These are phyloP conservation scores for Typhlomys cinereus DNA, from an alignment of 2,113 vertebrate genomes.

Conservation along the genomic window DNA sequence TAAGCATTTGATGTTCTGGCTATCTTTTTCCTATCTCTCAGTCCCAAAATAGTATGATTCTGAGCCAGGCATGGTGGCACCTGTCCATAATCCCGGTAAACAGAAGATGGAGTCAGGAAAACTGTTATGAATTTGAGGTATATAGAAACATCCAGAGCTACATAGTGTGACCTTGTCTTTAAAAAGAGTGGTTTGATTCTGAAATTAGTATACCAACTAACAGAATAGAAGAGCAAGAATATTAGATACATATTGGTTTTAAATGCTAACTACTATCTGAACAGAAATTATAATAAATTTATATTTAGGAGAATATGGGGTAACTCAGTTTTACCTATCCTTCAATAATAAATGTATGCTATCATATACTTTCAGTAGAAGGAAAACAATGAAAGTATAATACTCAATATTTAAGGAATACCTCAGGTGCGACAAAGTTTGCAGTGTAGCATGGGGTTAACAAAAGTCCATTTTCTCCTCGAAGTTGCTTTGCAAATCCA, in stretches of 20 bases:
- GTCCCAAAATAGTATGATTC: conserved; percentile 27
- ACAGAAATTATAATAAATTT: conserved; percentile 43
- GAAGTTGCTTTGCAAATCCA: conserved; percentile 97
- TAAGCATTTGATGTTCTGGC: background rate
- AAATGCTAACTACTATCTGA: background rate
- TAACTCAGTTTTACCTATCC: conserved; percentile 4
- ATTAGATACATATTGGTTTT: conserved; percentile 11
- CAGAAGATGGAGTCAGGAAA: background rate
- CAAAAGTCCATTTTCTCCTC: conserved; percentile 96
- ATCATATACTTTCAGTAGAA: conserved; percentile 39
- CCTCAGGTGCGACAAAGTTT: conserved; percentile 99
- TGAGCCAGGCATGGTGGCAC: background rate
- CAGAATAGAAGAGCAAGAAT: conserved; percentile 1
- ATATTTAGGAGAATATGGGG: background rate
- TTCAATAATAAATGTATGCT: background rate
- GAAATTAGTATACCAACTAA: background rate
- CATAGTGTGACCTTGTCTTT: background rate
- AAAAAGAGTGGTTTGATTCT: background rate
- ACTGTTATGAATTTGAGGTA: background rate
- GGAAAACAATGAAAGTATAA: conserved; percentile 52
- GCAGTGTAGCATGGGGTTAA: conserved; percentile 98
- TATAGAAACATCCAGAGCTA: background rate
- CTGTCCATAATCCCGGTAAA: background rate
- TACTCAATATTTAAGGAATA: conserved; percentile 77
- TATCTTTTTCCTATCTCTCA: background rate